A percentile compares a stretch with the other conserved stretches of the same genome.
Conservation (phyloP, 2,113 vertebrate species). For the Sclerurus mexicanus region DNA sequence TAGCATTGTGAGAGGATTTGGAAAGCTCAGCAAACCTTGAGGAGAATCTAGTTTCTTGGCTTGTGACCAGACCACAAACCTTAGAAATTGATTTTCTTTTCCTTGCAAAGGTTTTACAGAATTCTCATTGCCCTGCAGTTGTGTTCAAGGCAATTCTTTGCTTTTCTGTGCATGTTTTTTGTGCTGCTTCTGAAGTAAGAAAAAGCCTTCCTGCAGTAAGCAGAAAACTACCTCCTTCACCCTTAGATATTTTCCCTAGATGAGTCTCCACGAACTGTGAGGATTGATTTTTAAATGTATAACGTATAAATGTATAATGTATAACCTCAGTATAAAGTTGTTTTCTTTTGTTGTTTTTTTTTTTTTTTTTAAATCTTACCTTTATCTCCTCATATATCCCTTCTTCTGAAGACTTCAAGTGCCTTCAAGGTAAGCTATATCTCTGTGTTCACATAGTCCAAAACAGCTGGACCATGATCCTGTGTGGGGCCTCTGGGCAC, state of each 20-base stretch:
- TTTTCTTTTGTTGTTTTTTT: not conserved
- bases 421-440: not conserved
- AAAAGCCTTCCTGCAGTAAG: not conserved
- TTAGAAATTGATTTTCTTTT: constrained; percentile 39
- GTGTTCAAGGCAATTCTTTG: not conserved
- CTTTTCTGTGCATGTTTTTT: not conserved
- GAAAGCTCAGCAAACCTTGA: constrained; percentile 43
- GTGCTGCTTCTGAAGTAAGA: not conserved
- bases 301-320: not conserved
- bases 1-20: constrained; percentile 35
- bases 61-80: constrained; percentile 42
- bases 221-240: not conserved
- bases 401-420: not conserved
- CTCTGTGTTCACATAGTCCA: not conserved
- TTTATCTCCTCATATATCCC: not conserved
- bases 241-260: not conserved
- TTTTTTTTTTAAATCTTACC: not conserved
- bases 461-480: not conserved
- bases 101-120: constrained; percentile 5
- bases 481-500: not conserved
- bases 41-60: constrained; percentile 37
- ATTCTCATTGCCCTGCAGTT: not conserved
- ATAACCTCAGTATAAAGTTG: not conserved
- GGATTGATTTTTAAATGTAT: not conserved
- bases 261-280: not conserved